Conservation (phyloP, 1,140 invertebrate species). For the Condylostylus longicornis region DNA sequence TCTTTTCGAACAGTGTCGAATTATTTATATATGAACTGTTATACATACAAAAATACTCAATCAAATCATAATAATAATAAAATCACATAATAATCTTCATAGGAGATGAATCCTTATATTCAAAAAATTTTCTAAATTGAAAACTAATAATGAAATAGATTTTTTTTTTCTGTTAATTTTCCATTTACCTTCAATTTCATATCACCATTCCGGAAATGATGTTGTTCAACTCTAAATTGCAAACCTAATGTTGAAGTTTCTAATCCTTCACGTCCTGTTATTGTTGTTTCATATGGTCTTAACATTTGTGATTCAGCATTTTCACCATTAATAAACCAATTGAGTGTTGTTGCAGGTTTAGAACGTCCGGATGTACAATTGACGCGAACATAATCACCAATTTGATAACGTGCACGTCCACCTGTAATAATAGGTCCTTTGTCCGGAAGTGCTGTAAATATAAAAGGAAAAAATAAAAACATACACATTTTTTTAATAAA, state of each 20-base stretch:
- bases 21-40: no score
- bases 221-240: conserved; percentile 43
- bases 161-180: no score
- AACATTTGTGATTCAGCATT: conserved; percentile 40
- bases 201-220: conserved; percentile 50
- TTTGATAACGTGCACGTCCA: conserved; percentile 46
- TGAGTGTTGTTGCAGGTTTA: conserved; percentile 50
- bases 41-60: no score
- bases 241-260: conserved; percentile 48
- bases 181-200: conserved; percentile 46
- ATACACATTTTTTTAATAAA: not conserved
- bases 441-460: conserved; percentile 43
- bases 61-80: not conserved
- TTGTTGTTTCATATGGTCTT: conserved; percentile 36
- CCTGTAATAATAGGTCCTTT: conserved; percentile 49
- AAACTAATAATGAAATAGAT: no score
- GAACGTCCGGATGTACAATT: conserved; percentile 54
- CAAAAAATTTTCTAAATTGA: not conserved
- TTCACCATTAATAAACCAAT: conserved; percentile 60
- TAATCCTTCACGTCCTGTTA: conserved; percentile 40
- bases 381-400: conserved; percentile 47
- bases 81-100: no score
- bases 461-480: not conserved
- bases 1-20: no score
- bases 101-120: not conserved